A percentile compares a stretch with the other conserved stretches of the same genome.
Conservation (phyloP, 2,797 vertebrate genomes). For the Rhinogobio ventralis region DNA sequence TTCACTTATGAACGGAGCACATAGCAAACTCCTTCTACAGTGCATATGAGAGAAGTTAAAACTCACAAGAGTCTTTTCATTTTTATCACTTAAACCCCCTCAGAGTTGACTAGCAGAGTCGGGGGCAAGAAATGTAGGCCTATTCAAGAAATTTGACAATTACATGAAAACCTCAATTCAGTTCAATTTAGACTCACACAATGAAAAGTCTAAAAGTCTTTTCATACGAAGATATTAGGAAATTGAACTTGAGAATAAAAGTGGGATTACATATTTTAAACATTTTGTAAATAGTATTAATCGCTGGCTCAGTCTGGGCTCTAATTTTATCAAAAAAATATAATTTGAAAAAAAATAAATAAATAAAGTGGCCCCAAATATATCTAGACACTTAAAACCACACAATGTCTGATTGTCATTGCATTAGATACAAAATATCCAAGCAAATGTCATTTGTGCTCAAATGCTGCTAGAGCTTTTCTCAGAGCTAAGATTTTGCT, state of each 20-base stretch:
- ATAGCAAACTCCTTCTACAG: conserved; percentile 32
- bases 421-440: not conserved
- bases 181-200: conserved; percentile 20
- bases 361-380: too few relatives aligned
- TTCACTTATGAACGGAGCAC: conserved; percentile 52
- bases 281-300: not conserved
- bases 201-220: not conserved
- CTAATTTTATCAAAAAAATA: not conserved
- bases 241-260: not conserved
- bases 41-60: not conserved
- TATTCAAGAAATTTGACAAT: not conserved
- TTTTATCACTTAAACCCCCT: not conserved
- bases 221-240: not conserved
- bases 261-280: not conserved
- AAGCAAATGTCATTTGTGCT: not conserved
- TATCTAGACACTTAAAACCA: too few relatives aligned
- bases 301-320: not conserved
- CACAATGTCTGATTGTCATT: too few relatives aligned
- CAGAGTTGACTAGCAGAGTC: not conserved
- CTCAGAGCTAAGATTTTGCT: not conserved
- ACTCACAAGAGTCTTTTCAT: not conserved
- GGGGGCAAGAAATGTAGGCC: not conserved
- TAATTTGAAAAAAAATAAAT: too few relatives aligned
- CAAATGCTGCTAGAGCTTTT: not conserved
- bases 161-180: conserved; percentile 1